Evolutionary conservation across 2,888 invertebrate genomes (phyloP).

Genomic region (Cerastoderma edule): DNA sequence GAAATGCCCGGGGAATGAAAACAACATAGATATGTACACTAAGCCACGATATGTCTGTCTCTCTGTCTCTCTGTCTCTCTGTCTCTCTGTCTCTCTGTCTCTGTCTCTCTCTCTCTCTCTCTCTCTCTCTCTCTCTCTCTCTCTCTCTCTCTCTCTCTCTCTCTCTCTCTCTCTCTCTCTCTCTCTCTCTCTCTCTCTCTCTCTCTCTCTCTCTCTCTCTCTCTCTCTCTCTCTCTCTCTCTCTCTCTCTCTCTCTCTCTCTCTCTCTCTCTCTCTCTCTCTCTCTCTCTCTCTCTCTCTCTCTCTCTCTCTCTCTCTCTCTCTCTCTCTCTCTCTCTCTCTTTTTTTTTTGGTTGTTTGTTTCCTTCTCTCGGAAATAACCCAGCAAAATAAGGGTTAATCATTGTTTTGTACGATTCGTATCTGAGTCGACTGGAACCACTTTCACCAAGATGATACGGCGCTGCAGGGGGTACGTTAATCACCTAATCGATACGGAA

Average conservation of each 20-base stretch:
- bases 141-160: constrained; percentile 10
- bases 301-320: not conserved
- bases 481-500: not conserved
- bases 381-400: not conserved
- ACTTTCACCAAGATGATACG: constrained; percentile 2
- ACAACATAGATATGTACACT: no score
- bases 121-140: not conserved
- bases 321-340: not conserved
- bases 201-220: constrained; percentile 33
- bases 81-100: constrained; percentile 3
- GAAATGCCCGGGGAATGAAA: no score
- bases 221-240: constrained; percentile 28
- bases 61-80: not conserved
- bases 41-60: no score
- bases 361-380: not conserved
- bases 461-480: not conserved
- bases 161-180: constrained; percentile 2
- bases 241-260: constrained; percentile 8
- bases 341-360: not conserved
- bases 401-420: not conserved
- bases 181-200: constrained; percentile 5
- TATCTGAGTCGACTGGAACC: constrained; percentile 4
- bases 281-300: not conserved
- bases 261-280: not conserved
- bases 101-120: constrained; percentile 1